A percentile compares a stretch with the other conserved stretches of the same genome.
phyloP scores from a whole-genome alignment of 2,888 invertebrate genomes.

The Amphipoea lucens region DNA sequence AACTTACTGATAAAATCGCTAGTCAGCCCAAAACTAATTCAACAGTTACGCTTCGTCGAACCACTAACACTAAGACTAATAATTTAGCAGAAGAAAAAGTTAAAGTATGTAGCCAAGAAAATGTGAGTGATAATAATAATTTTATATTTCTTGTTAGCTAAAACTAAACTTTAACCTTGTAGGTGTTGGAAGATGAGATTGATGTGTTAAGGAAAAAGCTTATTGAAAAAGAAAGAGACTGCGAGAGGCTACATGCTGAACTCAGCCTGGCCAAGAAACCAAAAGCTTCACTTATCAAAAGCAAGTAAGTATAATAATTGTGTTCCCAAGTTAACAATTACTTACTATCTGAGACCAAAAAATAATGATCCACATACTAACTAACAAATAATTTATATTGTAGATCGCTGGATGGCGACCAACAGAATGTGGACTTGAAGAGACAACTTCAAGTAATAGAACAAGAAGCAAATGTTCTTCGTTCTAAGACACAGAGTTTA shows the following conservation, averaged over 20 bases:
- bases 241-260: constrained; percentile 94
- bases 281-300: constrained; percentile 91
- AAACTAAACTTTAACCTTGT: constrained; percentile 23
- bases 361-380: not conserved
- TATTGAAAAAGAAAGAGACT: constrained; percentile 95
- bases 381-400: constrained; percentile 44
- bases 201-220: constrained; percentile 93
- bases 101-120: constrained; percentile 83
- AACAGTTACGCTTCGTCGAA: constrained; percentile 78
- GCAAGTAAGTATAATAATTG: constrained; percentile 89
- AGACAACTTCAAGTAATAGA: constrained; percentile 94
- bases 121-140: constrained; percentile 1
- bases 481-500: constrained; percentile 92
- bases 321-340: not conserved
- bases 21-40: constrained; percentile 82
- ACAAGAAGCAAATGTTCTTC: constrained; percentile 93
- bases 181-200: constrained; percentile 93
- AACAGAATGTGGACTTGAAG: constrained; percentile 92
- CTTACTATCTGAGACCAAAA: not conserved
- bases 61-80: constrained; percentile 81
- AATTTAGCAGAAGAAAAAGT: constrained; percentile 92
- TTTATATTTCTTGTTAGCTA: constrained; percentile 1
- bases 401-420: constrained; percentile 91
- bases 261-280: constrained; percentile 91
- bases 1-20: constrained; percentile 93